Evolutionary conservation across 2,888 invertebrate species (phyloP), one percentile per base, ranked within the genome.

Genomic region (Apotomis capreana): DNA sequence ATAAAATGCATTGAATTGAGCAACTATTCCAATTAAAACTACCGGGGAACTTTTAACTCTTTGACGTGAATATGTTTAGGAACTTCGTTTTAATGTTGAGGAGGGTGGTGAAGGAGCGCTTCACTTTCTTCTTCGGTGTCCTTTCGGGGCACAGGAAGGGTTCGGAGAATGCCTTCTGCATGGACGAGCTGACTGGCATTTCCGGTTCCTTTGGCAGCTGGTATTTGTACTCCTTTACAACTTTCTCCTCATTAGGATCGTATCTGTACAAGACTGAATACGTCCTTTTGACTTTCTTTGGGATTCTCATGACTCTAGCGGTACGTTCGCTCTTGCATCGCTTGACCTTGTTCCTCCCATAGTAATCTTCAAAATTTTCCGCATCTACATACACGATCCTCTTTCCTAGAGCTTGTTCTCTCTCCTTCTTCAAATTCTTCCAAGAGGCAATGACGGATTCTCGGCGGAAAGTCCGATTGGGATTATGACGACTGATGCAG

Each of bases 391-490:
- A 92, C 15, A 93, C 87, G 49, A 90, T 83, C 9, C 91, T 82
- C 78, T 93, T 93, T 0, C 94, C 94, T 52, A 94, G 79, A 68
- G 94, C 93, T 74, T 86, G 87, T 74, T 94, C 94, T 5, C 94
- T 84, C 75, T 94, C 94, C 74, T 93, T 92, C 80, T 94, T 94
- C 80, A 94, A 79, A 76, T 85, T 91, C 77, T 90, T 93, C 94
- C 94, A 94, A 0, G 93, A 93, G 40, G 94, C 94, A 36, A 94
- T 94, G 51, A 94, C 92, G 1, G 93, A 90, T 78, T 94, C 94
- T 9, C 94, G 83, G 1, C 94, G 87, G 82, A 92, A 93, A 46
- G 92, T 93, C 81, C 89, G 92, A 82, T 93, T 93, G 0, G 93
- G 93, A 74, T 93, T 93, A 82, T 92, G 92, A n/a, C 93, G 88